Percentiles rank a stretch among this genome's conserved stretches.
These are phyloP conservation scores for Irena cyanogastra DNA, from an alignment of 2,113 vertebrate genomes.

Conservation along the genomic window DNA sequence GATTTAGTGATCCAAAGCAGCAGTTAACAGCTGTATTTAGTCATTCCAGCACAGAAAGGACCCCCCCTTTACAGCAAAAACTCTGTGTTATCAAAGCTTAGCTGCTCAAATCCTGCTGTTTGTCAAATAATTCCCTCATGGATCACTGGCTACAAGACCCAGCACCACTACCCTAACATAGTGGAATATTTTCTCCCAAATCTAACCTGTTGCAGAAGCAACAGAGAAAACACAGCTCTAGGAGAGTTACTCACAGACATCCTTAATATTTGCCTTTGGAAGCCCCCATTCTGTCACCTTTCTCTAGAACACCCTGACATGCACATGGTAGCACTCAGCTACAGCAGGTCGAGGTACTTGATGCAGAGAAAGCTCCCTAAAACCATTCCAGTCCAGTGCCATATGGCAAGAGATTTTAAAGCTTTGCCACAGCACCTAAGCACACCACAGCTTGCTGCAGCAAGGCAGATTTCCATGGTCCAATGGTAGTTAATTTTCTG, in stretches of 20 bases:
- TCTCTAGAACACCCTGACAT: too few species aligned
- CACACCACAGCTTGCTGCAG: neutral
- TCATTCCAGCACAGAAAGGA: neutral
- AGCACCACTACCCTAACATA: neutral
- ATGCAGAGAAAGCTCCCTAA: neutral
- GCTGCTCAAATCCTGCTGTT: neutral
- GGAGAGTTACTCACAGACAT: neutral
- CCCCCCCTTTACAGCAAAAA: neutral
- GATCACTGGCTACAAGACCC: neutral
- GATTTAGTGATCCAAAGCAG: neutral
- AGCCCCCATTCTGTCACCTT: neutral
- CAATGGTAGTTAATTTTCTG: conserved; percentile 32
- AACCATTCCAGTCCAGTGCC: neutral
- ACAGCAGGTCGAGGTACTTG: neutral
- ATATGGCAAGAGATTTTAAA: neutral
- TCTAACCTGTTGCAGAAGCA: neutral
- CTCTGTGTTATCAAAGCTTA: neutral
- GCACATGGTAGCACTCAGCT: neutral
- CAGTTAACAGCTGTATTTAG: neutral
- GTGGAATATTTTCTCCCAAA: neutral
- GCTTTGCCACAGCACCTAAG: neutral
- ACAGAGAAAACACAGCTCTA: neutral
- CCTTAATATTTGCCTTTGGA: neutral
- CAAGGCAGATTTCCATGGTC: neutral
- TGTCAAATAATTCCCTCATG: neutral